Percentiles rank a stretch among this genome's conserved stretches.
Evolutionary conservation across 2,888 invertebrate genomes (phyloP).

Genomic region (Xestia xanthographa): DNA sequence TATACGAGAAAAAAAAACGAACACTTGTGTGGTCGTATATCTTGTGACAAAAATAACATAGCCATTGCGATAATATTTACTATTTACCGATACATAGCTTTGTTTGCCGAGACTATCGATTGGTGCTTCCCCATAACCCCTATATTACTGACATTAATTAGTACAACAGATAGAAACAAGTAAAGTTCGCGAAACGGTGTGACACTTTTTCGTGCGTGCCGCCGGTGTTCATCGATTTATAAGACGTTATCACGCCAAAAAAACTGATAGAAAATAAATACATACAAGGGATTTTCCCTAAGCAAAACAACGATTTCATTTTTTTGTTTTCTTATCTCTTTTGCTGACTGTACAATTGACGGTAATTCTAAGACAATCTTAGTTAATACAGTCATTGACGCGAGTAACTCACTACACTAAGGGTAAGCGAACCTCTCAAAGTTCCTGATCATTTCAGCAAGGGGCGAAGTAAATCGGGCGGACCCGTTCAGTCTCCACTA

Average conservation of each 20-base stretch:
- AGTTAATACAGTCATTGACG: not conserved
- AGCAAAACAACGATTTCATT: not conserved
- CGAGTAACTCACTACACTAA: not conserved
- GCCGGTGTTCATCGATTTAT: too few species aligned
- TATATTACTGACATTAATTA: not conserved
- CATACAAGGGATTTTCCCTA: not conserved
- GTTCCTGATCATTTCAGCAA: slow-evolving; percentile 6
- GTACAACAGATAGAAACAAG: not conserved
- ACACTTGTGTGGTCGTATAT: slow-evolving; percentile 5
- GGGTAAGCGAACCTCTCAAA: not conserved
- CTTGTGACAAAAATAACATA: not conserved
- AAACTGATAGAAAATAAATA: too few species aligned
- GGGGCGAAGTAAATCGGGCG: slow-evolving; percentile 14
- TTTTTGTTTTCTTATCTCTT: not conserved
- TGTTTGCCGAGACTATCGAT: slow-evolving; percentile 12
- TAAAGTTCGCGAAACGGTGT: too few species aligned
- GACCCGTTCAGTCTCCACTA: slow-evolving; percentile 17
- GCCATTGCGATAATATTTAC: slow-evolving; percentile 15
- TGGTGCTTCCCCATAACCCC: slow-evolving; percentile 13
- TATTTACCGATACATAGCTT: not conserved
- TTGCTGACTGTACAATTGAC: not conserved
- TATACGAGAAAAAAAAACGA: not conserved
- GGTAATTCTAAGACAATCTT: not conserved
- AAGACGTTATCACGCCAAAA: too few species aligned
- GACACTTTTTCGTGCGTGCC: too few species aligned